Percentiles rank a stretch among this genome's conserved stretches.
phyloP scores from a whole-genome alignment of 1,140 invertebrate species.

The Sminthurides bifidus region DNA sequence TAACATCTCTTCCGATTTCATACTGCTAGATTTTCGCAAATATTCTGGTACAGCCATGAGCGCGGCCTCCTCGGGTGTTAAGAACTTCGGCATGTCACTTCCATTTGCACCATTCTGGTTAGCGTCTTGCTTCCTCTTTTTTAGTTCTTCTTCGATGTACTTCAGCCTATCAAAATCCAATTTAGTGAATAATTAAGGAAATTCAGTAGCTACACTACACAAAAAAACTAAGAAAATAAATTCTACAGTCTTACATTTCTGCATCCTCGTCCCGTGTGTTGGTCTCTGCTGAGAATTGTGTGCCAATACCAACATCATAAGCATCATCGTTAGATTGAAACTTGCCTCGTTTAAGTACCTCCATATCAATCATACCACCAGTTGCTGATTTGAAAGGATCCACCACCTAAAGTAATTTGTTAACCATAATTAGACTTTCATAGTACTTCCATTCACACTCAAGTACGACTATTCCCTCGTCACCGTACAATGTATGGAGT shows the following conservation, averaged over 20 bases:
- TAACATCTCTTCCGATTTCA: conserved; percentile 92
- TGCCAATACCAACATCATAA: conserved; percentile 83
- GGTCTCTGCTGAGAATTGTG: conserved; percentile 94
- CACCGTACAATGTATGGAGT: not conserved
- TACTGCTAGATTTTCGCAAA: conserved; percentile 63
- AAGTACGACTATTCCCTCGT: no score
- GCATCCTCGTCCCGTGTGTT: conserved; percentile 97
- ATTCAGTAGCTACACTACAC: not conserved
- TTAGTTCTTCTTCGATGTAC: conserved; percentile 85
- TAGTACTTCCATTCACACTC: no score
- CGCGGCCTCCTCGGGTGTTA: conserved; percentile 74
- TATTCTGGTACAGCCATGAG: conserved; percentile 75
- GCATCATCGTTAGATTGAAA: conserved; percentile 61
- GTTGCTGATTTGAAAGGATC: conserved; percentile 57
- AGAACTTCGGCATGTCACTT: conserved; percentile 51
- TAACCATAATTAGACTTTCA: not conserved
- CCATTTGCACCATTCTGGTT: conserved; percentile 30
- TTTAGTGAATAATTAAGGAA: conserved; percentile 10
- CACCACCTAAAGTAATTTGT: conserved; percentile 37
- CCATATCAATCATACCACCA: conserved; percentile 86
- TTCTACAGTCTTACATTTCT: conserved; percentile 61
- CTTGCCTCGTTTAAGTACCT: conserved; percentile 65
- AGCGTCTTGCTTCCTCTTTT: conserved; percentile 52
- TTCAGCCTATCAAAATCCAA: conserved; percentile 58
- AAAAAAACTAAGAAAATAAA: not conserved